These are phyloP conservation scores for Sapajus apella DNA, from an alignment of 2,113 vertebrate genomes.

Conservation along the genomic window DNA sequence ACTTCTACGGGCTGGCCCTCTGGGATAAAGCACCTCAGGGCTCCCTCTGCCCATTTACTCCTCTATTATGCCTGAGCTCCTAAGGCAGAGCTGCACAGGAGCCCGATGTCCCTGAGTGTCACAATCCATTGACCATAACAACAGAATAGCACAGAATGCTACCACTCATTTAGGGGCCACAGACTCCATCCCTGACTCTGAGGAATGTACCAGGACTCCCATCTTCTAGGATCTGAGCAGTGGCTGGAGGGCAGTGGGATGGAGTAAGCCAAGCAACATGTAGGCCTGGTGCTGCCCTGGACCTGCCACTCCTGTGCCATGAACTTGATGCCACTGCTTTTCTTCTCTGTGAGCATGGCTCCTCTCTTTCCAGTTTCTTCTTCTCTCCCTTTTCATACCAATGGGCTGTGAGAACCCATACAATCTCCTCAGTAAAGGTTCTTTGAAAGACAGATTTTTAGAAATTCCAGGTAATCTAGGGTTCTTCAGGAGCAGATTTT, in stretches of 20 bases:
- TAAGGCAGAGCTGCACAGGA: neutral
- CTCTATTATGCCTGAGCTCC: no score
- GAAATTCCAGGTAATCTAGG: neutral
- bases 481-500: neutral
- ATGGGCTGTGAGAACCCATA: neutral
- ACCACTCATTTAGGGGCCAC: accelerated
- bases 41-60: neutral
- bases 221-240: neutral
- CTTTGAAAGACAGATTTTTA: neutral
- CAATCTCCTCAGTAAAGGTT: neutral
- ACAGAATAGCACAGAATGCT: neutral
- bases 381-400: neutral
- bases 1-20: neutral
- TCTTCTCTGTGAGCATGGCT: neutral
- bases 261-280: neutral
- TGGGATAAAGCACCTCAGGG: neutral
- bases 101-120: no score
- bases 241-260: neutral
- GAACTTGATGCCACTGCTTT: neutral
- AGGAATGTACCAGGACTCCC: no score
- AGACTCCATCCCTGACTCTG: neutral
- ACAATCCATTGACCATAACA: neutral
- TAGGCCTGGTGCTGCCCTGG: neutral
- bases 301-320: neutral
- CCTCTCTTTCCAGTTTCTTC: neutral